Percentiles rank a stretch among this genome's conserved stretches.
phyloP scores from a whole-genome alignment of 2,888 invertebrate genomes.

The Agrotis ipsilon region DNA sequence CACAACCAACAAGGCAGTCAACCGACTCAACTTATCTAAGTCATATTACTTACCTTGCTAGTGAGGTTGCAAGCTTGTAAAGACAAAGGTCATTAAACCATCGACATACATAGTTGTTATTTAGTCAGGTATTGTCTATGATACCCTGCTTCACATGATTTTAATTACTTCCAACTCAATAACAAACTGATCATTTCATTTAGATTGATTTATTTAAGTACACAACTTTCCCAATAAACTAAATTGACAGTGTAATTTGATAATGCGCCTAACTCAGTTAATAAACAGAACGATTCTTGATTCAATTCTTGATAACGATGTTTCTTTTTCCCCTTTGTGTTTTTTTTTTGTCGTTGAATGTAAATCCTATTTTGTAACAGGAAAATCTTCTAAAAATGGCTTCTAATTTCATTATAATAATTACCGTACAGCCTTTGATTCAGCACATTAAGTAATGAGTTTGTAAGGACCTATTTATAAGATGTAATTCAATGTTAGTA shows the following conservation, averaged over 20 bases:
- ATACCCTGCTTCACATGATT: slow-evolving; percentile 4
- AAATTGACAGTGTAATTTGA: slow-evolving; percentile 24
- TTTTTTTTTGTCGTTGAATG: slow-evolving; percentile 31
- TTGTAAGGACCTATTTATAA: slow-evolving; percentile 15
- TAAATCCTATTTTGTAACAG: slow-evolving; percentile 34
- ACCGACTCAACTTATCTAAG: not conserved
- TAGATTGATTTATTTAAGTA: slow-evolving; percentile 32
- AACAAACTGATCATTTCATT: slow-evolving; percentile 23
- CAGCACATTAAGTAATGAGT: slow-evolving; percentile 20
- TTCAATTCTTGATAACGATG: slow-evolving; percentile 45
- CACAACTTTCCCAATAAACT: slow-evolving; percentile 11
- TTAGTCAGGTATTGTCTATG: not conserved
- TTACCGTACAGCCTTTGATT: slow-evolving; percentile 34
- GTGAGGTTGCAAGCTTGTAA: not conserved
- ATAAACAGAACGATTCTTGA: slow-evolving; percentile 36
- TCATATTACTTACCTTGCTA: not conserved
- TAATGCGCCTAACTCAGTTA: slow-evolving; percentile 35
- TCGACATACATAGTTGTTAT: slow-evolving; percentile 9
- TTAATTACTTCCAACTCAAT: slow-evolving; percentile 26
- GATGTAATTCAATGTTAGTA: slow-evolving; percentile 9
- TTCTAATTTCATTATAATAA: slow-evolving; percentile 38
- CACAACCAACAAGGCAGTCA: not conserved
- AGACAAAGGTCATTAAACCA: slow-evolving; percentile 6
- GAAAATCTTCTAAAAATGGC: slow-evolving; percentile 38
- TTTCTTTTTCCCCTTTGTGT: slow-evolving; percentile 29